Base-by-base conservation (phyloP, 2,797 vertebrate genomes). In the Hozukius guyotensis region DNA sequence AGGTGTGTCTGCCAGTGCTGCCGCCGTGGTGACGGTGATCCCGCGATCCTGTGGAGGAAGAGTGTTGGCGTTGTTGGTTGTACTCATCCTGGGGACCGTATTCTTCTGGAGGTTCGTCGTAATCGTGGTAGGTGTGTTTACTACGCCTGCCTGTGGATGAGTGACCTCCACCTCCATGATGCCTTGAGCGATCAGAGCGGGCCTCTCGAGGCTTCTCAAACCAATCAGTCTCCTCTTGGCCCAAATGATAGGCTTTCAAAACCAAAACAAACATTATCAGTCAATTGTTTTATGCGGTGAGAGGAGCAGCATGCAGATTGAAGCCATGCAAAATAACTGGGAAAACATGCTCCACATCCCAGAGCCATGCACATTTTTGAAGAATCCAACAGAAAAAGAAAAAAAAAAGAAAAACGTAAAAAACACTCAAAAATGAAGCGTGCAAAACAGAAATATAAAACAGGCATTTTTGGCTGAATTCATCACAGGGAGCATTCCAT, bases 191-290 rank as follows among this genome's bases (percentile, higher is more conserved):
- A 87, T 99, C 97, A 24, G 97, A 96, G 81, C 97, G 97, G 32
- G 96, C 96, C 89, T 99, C 98, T 73, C 98, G 95, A 79, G 99
- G 99, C 90, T 99, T 99, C 95, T 99, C 99, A 96, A 99, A 99
- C 99, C 99, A 99, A 94, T 99, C 99, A 78, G 99, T 99, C 96
- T 99, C 99, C 91, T 99, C 99, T 97, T 99, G 98, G 92, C 99
- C 97, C 96, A 99, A 97, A 96, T 99, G 99, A 97, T 99, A 99
- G 83, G 99, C 98, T 99, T 96, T 99, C 94, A 75, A 96, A 97
- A 98, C 95, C 96, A 97, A 97, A 98, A 97, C 90, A 95, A 88
- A 97, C 89, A 96, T 92, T 84, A 95, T 92, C 91, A 94, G 90
- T 97, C 96, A 98, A 83, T 90, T 88, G 89, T 87, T 75, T 88